Evolutionary conservation across 2,797 vertebrate species (phyloP).

Genomic region (Masticophis lateralis): DNA sequence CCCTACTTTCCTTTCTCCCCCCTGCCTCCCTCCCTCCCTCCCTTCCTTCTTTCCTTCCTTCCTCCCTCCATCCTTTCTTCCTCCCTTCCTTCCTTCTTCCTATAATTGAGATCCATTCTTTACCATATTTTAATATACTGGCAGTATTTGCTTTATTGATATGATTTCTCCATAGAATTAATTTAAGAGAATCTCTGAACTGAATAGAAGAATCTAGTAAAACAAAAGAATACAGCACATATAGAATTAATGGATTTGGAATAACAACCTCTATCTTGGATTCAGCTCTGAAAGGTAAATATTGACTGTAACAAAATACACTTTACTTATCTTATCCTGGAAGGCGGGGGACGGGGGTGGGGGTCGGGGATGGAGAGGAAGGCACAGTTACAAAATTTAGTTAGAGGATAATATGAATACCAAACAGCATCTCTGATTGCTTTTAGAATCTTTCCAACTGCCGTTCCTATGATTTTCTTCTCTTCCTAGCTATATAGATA

Average conservation of each 20-base stretch:
- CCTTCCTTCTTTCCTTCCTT: too few relatives aligned
- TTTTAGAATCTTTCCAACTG: neutral
- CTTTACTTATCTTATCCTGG: neutral
- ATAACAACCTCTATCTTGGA: neutral
- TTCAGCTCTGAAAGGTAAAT: neutral
- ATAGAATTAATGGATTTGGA: neutral
- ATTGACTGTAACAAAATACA: neutral
- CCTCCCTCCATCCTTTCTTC: too few relatives aligned
- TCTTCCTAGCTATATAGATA: neutral
- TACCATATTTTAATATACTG: neutral
- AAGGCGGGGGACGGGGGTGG: fast-evolving
- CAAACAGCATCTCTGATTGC: neutral
- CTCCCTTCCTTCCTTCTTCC: neutral
- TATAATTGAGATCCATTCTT: neutral
- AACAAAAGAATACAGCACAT: neutral
- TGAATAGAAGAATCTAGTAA: neutral
- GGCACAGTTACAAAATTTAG: neutral
- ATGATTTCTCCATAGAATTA: neutral
- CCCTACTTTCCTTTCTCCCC: fast-evolving
- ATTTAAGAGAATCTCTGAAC: neutral
- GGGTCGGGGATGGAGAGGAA: neutral
- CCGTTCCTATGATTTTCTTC: neutral
- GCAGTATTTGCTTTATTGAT: neutral
- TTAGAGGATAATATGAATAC: neutral
- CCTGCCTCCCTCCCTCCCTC: too few relatives aligned